Evolutionary conservation across 2,888 invertebrate species (phyloP).

Genomic region (Pandemis heparana): DNA sequence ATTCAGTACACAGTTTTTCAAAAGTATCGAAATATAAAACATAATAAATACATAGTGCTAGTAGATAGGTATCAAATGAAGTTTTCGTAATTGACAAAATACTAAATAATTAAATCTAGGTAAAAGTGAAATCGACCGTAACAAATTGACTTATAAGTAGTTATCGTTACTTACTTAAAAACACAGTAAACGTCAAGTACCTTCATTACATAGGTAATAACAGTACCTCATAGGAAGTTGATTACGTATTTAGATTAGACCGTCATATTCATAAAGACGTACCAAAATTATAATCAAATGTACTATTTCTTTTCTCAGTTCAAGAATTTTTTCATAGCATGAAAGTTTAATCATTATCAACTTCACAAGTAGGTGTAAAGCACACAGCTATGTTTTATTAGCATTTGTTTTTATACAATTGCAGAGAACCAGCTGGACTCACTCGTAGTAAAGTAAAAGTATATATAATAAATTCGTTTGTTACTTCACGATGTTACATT

Average conservation of each 20-base stretch:
- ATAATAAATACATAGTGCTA: not conserved
- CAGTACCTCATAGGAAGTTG: not conserved
- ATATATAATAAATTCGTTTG: too few relatives aligned
- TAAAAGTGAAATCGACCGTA: not conserved
- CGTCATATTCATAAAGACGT: not conserved
- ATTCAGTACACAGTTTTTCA: slow-evolving; percentile 4
- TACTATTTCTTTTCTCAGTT: not conserved
- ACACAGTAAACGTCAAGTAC: not conserved
- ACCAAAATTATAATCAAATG: not conserved
- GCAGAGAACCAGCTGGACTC: too few relatives aligned
- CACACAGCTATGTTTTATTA: too few relatives aligned
- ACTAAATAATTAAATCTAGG: not conserved
- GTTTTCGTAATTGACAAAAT: slow-evolving; percentile 16
- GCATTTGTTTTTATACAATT: too few relatives aligned
- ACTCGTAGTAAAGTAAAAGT: too few relatives aligned
- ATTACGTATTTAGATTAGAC: slow-evolving; percentile 6
- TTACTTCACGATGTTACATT: too few relatives aligned
- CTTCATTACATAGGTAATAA: not conserved
- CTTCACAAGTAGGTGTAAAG: too few relatives aligned
- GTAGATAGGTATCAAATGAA: not conserved
- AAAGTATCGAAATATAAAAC: not conserved
- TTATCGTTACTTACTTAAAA: not conserved
- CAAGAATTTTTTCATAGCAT: not conserved
- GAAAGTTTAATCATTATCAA: not conserved
- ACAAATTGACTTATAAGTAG: not conserved